Evolutionary conservation across 2,888 invertebrate genomes (phyloP).

Genomic region (Tachina lurida): DNA sequence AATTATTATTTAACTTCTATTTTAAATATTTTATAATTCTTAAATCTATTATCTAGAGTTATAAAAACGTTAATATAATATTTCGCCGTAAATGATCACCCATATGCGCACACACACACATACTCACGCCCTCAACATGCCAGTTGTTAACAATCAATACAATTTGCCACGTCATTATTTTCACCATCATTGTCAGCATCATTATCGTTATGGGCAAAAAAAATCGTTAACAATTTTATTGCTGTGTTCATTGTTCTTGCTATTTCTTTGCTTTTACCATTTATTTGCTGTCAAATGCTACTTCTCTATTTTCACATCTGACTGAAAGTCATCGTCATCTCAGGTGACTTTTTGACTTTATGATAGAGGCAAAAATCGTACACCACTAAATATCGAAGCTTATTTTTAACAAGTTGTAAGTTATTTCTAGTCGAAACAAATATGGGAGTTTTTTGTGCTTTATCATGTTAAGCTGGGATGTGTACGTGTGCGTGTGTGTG

Average conservation of each 20-base stretch:
- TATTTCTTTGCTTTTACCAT: not conserved
- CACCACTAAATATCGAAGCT: too few species aligned
- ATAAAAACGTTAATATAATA: too few species aligned
- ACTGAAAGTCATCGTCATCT: not conserved
- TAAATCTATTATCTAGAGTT: too few species aligned
- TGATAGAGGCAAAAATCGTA: not conserved
- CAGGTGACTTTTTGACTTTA: conserved; percentile 32
- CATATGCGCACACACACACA: not conserved
- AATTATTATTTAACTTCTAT: not conserved
- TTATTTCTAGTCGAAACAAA: too few species aligned
- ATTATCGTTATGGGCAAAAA: conserved; percentile 21
- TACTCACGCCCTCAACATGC: not conserved
- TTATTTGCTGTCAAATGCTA: conserved; percentile 18
- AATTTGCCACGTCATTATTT: conserved; percentile 15
- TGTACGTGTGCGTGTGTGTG: not conserved
- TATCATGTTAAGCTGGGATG: not conserved
- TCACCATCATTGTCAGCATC: conserved; percentile 12
- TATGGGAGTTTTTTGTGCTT: too few species aligned
- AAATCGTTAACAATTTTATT: conserved; percentile 3
- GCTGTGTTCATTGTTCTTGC: not conserved
- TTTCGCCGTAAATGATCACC: too few species aligned
- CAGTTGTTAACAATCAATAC: conserved; percentile 36
- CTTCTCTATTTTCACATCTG: not conserved
- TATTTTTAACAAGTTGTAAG: too few species aligned
- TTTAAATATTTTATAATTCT: not conserved